Evolutionary conservation across 2,113 vertebrate genomes (phyloP), one percentile per base, ranked within the genome.

Genomic region (Ifrita kowaldi): DNA sequence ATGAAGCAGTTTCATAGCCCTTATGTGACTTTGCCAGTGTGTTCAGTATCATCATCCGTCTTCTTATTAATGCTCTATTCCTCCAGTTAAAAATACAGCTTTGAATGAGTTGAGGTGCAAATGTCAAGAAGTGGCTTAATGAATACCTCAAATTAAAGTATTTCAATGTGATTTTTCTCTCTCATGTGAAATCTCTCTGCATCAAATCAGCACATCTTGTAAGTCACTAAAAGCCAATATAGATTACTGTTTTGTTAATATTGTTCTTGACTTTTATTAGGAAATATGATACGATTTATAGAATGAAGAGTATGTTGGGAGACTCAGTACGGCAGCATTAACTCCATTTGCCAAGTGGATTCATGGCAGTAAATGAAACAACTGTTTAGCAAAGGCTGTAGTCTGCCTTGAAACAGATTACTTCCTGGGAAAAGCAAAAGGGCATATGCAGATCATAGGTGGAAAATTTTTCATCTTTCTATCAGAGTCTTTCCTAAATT

Each of bases 221-320:
- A 88, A 73, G 55, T 89, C 83, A 74, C 67, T 94, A 55, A 89
- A 92, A 94, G 75, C 84, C 65, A 71, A 11, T 84, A 39, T 52
- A 76, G 59, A 37, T 95, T 90, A 91, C 79, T 70, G 46, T 67
- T 95, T 91, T 84, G 75, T 95, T 95, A 89, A 71, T 95, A 75
- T 92, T 85, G 33, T 80, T 91, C 81, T 89, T 97, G 95, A 96
- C 93, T 95, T 97, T 97, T 95, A 96, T 84, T 95, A 94, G 93
- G 89, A 86, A 96, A 96, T 74, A 50, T 0, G 23, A 93, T 94
- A 90, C 64, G 59, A 41, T 85, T 95, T 94, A 73, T 71, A 76
- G 92, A 95, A 71, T 68, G 68, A 89, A 95, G 81, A 78, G 13
- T 41, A 68, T 41, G 18, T 80, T 4, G 13, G 65, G 93, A 89